Conservation (phyloP, 2,113 vertebrate genomes). For the Scomber scombrus region DNA sequence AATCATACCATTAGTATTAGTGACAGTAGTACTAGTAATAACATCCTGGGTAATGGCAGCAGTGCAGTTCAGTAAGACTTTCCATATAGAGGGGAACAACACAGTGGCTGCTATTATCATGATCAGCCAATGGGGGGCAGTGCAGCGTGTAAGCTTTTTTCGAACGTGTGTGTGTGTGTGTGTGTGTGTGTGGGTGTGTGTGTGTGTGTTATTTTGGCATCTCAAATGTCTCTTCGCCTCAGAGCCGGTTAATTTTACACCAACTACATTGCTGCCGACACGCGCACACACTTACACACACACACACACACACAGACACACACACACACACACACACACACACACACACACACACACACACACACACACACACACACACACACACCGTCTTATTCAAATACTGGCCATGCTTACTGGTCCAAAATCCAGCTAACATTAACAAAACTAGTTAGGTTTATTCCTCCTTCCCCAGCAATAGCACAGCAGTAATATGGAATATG, state of each 20-base stretch:
- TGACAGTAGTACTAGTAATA: too few relatives aligned
- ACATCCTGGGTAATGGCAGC: too few relatives aligned
- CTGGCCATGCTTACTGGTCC: neutral
- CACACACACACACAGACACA: neutral
- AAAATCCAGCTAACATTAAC: neutral
- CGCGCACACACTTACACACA: neutral
- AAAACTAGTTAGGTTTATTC: neutral
- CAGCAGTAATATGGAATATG: conserved; percentile 22
- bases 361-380: too few relatives aligned
- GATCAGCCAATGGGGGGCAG: conserved; percentile 58
- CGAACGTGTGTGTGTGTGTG: conserved; percentile 2
- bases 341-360: neutral
- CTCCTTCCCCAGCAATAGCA: neutral
- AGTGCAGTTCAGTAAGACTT: neutral
- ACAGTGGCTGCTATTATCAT: conserved; percentile 29
- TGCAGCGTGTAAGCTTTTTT: conserved; percentile 66
- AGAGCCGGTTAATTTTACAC: conserved; percentile 22
- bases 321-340: neutral
- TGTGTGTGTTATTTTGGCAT: conserved; percentile 2
- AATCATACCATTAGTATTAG: too few relatives aligned
- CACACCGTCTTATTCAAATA: neutral
- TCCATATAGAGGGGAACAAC: neutral
- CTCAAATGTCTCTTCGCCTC: conserved; percentile 8
- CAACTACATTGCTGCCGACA: neutral
- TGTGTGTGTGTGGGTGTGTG: neutral